Percentiles rank a stretch among this genome's conserved stretches.
These are phyloP conservation scores for Calcarius lapponicus DNA, from an alignment of 2,797 vertebrate species.

Conservation along the genomic window DNA sequence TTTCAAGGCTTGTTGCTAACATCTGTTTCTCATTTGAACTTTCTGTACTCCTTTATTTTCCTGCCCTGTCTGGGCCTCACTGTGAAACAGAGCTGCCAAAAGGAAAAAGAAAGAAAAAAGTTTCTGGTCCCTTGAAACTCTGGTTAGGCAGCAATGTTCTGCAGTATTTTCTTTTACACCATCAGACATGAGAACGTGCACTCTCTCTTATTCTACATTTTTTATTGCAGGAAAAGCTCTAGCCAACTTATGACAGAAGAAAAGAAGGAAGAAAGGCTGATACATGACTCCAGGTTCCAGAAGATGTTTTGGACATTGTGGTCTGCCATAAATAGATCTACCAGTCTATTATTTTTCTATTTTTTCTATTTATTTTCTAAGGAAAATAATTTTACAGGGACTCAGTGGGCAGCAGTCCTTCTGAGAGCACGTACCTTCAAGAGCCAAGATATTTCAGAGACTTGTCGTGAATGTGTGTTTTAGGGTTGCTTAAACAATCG, in stretches of 20 bases:
- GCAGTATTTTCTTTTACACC: background rate
- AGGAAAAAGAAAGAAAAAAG: background rate
- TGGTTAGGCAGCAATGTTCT: background rate
- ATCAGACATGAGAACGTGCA: background rate
- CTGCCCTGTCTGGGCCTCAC: background rate
- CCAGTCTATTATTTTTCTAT: background rate
- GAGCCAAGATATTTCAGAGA: background rate
- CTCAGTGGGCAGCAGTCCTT: background rate
- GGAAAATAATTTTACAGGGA: background rate
- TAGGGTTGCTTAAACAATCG: background rate
- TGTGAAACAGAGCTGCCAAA: conserved; percentile 9
- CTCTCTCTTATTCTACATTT: background rate
- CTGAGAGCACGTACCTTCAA: background rate
- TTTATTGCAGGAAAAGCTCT: background rate
- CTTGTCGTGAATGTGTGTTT: background rate
- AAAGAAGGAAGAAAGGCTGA: background rate
- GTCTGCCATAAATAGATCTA: background rate
- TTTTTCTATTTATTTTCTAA: no score
- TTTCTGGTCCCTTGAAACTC: background rate
- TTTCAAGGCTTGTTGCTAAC: background rate
- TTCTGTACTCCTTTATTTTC: background rate
- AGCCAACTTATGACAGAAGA: background rate
- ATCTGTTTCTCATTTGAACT: conserved; percentile 48
- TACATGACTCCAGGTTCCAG: background rate
- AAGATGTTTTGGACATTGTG: background rate